phyloP scores from a whole-genome alignment of 2,888 invertebrate species.

The Clepsis dumicolana region DNA sequence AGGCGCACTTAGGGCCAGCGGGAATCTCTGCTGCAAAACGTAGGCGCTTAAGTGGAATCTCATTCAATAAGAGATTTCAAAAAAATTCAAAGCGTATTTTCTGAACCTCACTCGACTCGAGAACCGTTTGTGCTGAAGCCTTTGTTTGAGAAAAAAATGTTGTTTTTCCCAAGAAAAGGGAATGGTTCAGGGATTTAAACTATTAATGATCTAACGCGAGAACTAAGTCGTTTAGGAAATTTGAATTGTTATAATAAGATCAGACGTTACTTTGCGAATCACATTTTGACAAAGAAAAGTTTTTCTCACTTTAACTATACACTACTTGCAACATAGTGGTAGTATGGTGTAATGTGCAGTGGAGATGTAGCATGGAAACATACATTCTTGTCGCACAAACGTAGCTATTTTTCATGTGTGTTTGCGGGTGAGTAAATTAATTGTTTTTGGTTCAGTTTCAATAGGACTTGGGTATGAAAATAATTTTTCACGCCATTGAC shows the following conservation, averaged over 20 bases:
- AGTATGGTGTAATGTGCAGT: too few species aligned
- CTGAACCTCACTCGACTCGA: constrained; percentile 41
- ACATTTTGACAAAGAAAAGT: too few species aligned
- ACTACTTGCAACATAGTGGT: too few species aligned
- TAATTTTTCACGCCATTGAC: too few species aligned
- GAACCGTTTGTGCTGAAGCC: constrained; percentile 48
- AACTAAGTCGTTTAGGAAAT: constrained; percentile 4
- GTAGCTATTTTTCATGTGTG: too few species aligned
- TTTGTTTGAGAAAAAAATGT: constrained; percentile 36
- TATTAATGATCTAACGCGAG: not conserved
- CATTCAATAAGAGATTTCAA: constrained; percentile 49
- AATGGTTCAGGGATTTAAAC: not conserved
- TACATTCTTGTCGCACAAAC: too few species aligned
- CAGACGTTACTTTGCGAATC: too few species aligned
- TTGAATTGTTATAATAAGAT: not conserved
- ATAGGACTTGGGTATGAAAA: too few species aligned
- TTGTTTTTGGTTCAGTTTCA: too few species aligned
- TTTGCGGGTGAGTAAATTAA: too few species aligned
- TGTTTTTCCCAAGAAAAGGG: constrained; percentile 31
- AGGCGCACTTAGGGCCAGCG: constrained; percentile 44
- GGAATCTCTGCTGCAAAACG: constrained; percentile 46
- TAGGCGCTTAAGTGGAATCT: constrained; percentile 48
- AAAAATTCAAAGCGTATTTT: constrained; percentile 45
- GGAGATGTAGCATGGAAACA: too few species aligned
- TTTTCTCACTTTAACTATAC: too few species aligned